These are phyloP conservation scores for Lepidocolaptes lacrymiger DNA, from an alignment of 2,797 vertebrate species.

Conservation along the genomic window DNA sequence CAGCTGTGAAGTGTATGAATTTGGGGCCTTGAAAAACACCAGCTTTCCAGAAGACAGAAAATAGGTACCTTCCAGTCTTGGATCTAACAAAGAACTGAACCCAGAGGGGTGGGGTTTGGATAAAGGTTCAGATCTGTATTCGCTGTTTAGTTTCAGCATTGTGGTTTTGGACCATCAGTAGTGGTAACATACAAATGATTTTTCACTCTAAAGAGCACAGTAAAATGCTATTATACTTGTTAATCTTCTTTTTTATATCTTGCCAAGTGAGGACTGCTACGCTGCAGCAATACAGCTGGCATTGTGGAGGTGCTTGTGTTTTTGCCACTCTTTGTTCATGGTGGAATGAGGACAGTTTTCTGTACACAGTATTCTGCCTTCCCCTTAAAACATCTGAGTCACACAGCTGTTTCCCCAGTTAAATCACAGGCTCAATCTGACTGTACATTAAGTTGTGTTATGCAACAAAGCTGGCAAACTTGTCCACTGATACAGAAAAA, in stretches of 20 bases:
- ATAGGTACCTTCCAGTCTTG: conserved; percentile 66
- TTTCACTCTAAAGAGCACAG: conserved; percentile 46
- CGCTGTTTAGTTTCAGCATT: conserved; percentile 52
- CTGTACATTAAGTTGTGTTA: conserved; percentile 19
- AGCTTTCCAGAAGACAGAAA: conserved; percentile 47
- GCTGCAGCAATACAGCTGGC: conserved; percentile 6
- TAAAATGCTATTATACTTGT: conserved; percentile 59
- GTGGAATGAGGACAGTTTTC: conserved; percentile 43
- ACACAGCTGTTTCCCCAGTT: conserved; percentile 44
- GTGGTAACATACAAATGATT: conserved; percentile 56
- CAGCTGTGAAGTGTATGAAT: conserved; percentile 14
- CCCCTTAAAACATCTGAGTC: conserved; percentile 49
- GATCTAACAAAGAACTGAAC: conserved; percentile 40
- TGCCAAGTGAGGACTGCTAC: conserved; percentile 39
- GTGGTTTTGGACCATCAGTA: conserved; percentile 53
- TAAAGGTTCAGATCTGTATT: conserved; percentile 42
- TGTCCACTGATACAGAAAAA: not conserved
- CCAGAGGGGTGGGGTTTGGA: conserved; percentile 58
- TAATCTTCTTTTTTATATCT: conserved; percentile 65
- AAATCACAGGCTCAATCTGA: conserved; percentile 20
- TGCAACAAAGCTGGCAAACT: conserved; percentile 9
- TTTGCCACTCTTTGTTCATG: conserved; percentile 38
- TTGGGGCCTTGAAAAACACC: conserved; percentile 16
- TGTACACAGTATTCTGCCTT: conserved; percentile 20
- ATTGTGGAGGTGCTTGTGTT: conserved; percentile 12